A percentile compares a stretch with the other conserved stretches of the same genome.
These are phyloP conservation scores for Marisa cornuarietis DNA, from an alignment of 1,140 invertebrate species.

Conservation along the genomic window DNA sequence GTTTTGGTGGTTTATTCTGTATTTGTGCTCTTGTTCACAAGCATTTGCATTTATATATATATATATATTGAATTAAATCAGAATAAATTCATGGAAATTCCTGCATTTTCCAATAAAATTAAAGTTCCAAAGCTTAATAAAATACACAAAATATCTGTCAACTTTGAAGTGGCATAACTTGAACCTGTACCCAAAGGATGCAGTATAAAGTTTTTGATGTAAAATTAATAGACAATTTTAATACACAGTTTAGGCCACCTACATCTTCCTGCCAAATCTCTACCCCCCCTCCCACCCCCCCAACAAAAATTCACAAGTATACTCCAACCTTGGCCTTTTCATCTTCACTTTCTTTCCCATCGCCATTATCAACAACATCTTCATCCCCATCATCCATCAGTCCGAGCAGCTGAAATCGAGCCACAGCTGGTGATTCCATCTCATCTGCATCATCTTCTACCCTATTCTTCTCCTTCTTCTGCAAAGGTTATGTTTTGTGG, in stretches of 20 bases:
- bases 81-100: too few relatives aligned
- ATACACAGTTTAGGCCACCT: too few relatives aligned
- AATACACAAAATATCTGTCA: neutral
- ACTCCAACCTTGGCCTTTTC: neutral
- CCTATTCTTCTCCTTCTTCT: constrained; percentile 40
- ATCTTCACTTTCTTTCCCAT: constrained; percentile 19
- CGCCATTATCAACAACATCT: constrained; percentile 16
- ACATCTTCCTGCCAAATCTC: too few relatives aligned
- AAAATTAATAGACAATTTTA: too few relatives aligned
- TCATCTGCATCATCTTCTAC: constrained; percentile 35
- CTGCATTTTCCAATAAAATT: neutral
- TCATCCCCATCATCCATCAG: constrained; percentile 34
- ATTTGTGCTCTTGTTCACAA: too few relatives aligned
- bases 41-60: too few relatives aligned
- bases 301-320: neutral
- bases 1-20: too few relatives aligned
- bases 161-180: neutral
- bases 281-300: too few relatives aligned
- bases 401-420: constrained; percentile 42
- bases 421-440: constrained; percentile 13
- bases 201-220: too few relatives aligned
- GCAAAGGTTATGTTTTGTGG: constrained; percentile 35
- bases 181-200: neutral
- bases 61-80: too few relatives aligned
- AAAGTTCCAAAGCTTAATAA: neutral